Percentiles rank a stretch among this genome's conserved stretches.
Conservation (phyloP, 2,888 invertebrate genomes). For the Nemoura dubitans region DNA sequence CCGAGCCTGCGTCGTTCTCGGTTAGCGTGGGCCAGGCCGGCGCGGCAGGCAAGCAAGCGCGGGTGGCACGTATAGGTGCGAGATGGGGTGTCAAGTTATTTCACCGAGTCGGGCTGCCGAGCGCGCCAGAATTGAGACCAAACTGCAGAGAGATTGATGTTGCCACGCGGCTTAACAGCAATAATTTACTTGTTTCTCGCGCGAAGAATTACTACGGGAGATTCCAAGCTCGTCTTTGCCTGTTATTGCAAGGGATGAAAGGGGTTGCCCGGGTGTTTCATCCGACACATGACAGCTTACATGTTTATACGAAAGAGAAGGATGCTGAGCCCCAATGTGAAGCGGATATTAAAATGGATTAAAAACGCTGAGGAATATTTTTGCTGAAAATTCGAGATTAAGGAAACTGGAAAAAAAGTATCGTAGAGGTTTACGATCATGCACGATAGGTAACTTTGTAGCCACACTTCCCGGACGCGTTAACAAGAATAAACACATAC, state of each 20-base stretch:
- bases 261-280: neutral
- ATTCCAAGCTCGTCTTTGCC: neutral
- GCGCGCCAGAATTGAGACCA: neutral
- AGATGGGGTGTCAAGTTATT: neutral
- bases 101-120: neutral
- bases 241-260: neutral
- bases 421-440: neutral
- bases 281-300: neutral
- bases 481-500: too few relatives aligned
- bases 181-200: slow-evolving; percentile 38
- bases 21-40: too few relatives aligned
- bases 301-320: neutral
- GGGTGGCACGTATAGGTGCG: neutral
- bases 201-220: slow-evolving; percentile 28
- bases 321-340: neutral
- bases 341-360: slow-evolving; percentile 2
- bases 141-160: slow-evolving; percentile 31
- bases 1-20: neutral
- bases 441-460: neutral
- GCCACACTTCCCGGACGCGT: too few relatives aligned
- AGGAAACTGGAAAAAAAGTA: neutral
- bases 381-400: neutral
- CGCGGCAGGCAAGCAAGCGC: too few relatives aligned
- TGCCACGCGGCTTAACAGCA: neutral
- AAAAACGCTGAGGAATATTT: neutral